Evolutionary conservation across 1,140 invertebrate species (phyloP).

Genomic region (Nautilus pompilius): DNA sequence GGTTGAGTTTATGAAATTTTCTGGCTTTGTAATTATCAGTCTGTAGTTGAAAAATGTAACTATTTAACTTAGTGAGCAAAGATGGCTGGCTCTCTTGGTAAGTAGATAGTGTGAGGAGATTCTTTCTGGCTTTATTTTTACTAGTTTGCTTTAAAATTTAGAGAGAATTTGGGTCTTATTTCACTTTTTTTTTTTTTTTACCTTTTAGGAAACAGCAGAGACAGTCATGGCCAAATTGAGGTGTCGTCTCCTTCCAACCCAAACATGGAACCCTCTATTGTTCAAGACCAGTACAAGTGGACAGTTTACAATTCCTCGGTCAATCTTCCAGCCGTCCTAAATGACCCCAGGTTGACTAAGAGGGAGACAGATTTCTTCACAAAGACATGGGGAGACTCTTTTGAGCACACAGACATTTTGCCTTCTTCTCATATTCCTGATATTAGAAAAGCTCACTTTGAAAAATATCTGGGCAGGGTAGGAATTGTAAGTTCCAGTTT

Average conservation of each 20-base stretch:
- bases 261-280: conserved; percentile 41
- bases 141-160: too few species aligned
- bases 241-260: neutral
- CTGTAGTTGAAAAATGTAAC: too few species aligned
- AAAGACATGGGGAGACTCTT: conserved; percentile 94
- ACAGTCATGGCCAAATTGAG: too few species aligned
- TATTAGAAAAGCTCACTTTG: conserved; percentile 80
- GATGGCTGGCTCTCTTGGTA: too few species aligned
- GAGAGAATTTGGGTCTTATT: too few species aligned
- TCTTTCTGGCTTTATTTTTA: too few species aligned
- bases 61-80: too few species aligned
- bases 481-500: conserved; percentile 39
- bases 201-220: too few species aligned
- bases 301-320: conserved; percentile 62
- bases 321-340: conserved; percentile 93
- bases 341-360: conserved; percentile 85
- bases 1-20: too few species aligned
- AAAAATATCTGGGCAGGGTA: conserved; percentile 73
- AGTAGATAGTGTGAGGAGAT: too few species aligned
- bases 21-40: too few species aligned
- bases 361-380: conserved; percentile 80
- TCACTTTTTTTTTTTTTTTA: too few species aligned
- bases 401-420: conserved; percentile 69
- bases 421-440: conserved; percentile 79
- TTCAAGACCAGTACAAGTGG: conserved; percentile 57